These are phyloP conservation scores for Streblospio benedicti DNA, from an alignment of 1,140 invertebrate genomes.

Conservation along the genomic window DNA sequence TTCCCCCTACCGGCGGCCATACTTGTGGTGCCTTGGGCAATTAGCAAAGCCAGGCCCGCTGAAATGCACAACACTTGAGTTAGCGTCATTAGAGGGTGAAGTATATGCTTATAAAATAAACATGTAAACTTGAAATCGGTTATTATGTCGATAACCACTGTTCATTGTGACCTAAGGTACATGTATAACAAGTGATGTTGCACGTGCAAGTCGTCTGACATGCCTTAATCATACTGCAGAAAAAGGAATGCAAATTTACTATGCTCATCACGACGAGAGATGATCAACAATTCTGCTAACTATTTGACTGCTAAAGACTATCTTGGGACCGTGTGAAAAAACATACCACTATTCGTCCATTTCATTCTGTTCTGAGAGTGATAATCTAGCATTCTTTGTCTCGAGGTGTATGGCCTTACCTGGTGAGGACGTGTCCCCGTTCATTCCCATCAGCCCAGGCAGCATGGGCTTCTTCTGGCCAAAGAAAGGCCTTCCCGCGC, in stretches of 20 bases:
- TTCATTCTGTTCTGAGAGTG: neutral
- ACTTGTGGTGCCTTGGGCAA: constrained; percentile 9
- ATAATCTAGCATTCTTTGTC: neutral
- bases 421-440: neutral
- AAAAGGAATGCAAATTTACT: neutral
- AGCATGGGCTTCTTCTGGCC: neutral
- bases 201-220: neutral
- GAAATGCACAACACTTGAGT: neutral
- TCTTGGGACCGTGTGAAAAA: neutral
- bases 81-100: neutral
- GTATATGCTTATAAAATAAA: neutral
- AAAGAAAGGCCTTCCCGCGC: neutral
- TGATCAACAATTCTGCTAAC: neutral
- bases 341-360: neutral
- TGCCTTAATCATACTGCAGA: no score
- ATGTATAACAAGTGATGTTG: neutral
- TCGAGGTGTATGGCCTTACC: neutral
- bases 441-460: neutral
- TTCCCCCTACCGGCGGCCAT: no score
- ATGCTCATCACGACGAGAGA: neutral
- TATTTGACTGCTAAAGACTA: neutral
- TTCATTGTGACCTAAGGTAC: neutral
- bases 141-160: neutral
- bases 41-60: constrained; percentile 11
- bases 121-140: neutral